Evolutionary conservation across 1,140 invertebrate genomes (phyloP), one percentile per base, ranked within the genome.

Genomic region (Tribolium madens): DNA sequence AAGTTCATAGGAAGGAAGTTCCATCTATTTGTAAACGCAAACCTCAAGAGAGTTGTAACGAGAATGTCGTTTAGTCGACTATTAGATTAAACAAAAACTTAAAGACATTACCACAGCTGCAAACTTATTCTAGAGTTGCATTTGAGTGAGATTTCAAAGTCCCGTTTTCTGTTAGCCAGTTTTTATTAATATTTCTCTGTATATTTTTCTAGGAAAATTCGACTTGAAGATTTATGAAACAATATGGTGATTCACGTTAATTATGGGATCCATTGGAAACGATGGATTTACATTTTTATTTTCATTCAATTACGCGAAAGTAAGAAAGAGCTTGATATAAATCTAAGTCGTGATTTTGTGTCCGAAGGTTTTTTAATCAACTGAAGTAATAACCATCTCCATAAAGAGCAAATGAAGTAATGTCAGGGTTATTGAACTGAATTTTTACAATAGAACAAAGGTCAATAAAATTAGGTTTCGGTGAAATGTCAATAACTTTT

Each of bases 231-330:
- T 26, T 4, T 26, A 3, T 3, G 6, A 26, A 57, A 57, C 52
- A 57, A 57, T 52, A 14, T 12, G 13, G 14, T 52, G 26, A 31
- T 31, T 31, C 36, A 42, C 36, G 36, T 42, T 7, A 42, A 42
- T 42, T 42, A 42, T n/a, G 36, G 7, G 36, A 42, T 26, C 18
- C 17, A 57, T 57, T 57, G 14, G 9, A 21, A 52, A 26, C 21
- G 52, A 57, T 57, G 52, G 52, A 57, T 57, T 53, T 53, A 53
- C 50, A 53, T 53, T 57, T 57, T 57, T 17, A 57, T 57, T 57
- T 57, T 57, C 52, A 57, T 57, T 57, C 52, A 57, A 57, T 57
- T 57, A 57, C 10, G n/a, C n/a, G 52, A 26, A 26, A 57, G 18
- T 21, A 26, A 26, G 21, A 26, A 21, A 57, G 52, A 21, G 18